Conservation (phyloP, 2,888 invertebrate genomes). For the Drosophila robusta region DNA sequence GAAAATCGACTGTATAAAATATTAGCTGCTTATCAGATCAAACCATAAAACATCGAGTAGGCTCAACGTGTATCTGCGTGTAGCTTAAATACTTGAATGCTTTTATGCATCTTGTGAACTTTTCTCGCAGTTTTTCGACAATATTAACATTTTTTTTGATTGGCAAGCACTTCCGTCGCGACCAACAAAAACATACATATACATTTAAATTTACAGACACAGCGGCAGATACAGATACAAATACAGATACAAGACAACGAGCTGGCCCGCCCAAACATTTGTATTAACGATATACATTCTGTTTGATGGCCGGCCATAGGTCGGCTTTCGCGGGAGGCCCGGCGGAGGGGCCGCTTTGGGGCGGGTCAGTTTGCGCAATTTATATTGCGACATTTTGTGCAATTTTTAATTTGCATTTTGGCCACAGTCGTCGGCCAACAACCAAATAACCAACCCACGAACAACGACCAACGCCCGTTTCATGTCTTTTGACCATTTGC, state of each 20-base stretch:
- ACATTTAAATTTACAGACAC: conserved; percentile 1
- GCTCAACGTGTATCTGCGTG: neutral
- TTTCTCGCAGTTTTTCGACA: conserved; percentile 3
- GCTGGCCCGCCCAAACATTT: conserved; percentile 32
- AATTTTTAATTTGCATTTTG: conserved; percentile 67
- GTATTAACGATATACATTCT: conserved; percentile 22
- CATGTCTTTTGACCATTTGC: conserved; percentile 76
- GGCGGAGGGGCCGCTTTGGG: neutral
- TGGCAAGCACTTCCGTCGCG: conserved; percentile 41
- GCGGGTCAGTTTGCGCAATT: conserved; percentile 43
- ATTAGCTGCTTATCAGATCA: neutral
- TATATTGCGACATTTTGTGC: conserved; percentile 50
- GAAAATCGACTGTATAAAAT: neutral
- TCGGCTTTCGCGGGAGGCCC: neutral
- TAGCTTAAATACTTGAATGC: neutral
- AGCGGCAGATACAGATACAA: conserved; percentile 7
- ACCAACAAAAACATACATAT: neutral
- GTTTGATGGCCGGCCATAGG: conserved; percentile 15
- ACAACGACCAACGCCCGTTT: conserved; percentile 54
- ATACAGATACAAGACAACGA: conserved; percentile 11
- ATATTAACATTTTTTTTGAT: conserved; percentile 31
- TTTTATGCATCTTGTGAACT: conserved; percentile 14
- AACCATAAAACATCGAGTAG: neutral
- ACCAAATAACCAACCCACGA: conserved; percentile 3
- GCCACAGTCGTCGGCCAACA: conserved; percentile 34